These are phyloP conservation scores for Drosophila serrata DNA, from an alignment of 1,140 invertebrate genomes.

Conservation along the genomic window DNA sequence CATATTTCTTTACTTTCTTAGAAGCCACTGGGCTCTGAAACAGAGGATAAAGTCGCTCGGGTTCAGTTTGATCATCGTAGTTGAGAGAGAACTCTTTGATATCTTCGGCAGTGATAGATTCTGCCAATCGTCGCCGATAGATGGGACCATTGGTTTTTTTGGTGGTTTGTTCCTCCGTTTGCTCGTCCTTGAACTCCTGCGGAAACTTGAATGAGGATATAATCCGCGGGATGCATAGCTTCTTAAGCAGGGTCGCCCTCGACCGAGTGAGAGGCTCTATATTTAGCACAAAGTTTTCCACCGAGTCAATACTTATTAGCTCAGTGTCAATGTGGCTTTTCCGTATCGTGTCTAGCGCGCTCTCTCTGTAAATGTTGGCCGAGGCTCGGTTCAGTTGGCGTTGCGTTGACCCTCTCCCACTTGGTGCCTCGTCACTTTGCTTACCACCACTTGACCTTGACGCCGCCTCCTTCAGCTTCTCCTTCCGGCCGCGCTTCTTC, in stretches of 20 bases:
- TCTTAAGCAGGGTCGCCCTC: constrained; percentile 19
- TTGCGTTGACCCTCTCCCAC: accelerated
- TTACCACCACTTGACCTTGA: not conserved
- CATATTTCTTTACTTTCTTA: not conserved
- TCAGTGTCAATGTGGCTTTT: not conserved
- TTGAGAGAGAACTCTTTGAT: constrained; percentile 22
- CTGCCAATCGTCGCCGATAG: constrained; percentile 4
- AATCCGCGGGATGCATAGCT: constrained; percentile 54
- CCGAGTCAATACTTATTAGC: accelerated
- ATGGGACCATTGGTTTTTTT: not conserved
- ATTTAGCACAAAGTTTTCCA: constrained; percentile 32
- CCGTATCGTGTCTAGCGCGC: not conserved
- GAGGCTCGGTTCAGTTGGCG: too few species aligned
- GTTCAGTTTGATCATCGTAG: constrained; percentile 54
- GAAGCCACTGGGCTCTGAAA: constrained; percentile 10
- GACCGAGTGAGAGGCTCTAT: not conserved
- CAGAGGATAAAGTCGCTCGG: constrained; percentile 62
- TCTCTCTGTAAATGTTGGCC: constrained; percentile 32
- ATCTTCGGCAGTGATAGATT: accelerated
- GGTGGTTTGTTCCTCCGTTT: not conserved
- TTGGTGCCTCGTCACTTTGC: not conserved
- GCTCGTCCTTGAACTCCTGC: constrained; percentile 48
- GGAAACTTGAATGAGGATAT: constrained; percentile 78
- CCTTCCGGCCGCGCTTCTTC: not conserved
- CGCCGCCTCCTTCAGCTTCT: not conserved